Evolutionary conservation across 1,140 invertebrate species (phyloP), one percentile per base, ranked within the genome.

Genomic region (Dendroctonus ponderosae): DNA sequence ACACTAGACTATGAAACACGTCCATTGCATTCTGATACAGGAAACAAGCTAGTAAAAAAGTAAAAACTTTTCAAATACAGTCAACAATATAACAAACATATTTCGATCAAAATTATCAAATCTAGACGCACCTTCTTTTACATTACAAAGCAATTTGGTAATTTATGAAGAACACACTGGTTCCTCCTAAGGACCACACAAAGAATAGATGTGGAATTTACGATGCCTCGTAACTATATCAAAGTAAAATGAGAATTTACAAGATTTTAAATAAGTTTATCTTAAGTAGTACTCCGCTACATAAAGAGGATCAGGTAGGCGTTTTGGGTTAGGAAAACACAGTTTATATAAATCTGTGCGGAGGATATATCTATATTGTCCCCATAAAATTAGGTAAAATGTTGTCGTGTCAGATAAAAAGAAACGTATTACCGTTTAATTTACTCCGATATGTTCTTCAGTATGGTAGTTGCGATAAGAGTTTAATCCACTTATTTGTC

Each of bases 261-360:
- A 62, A 53, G 51, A 53, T 62, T 53, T 54, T 62, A 62, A 62
- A 62, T 62, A 62, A 62, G 61, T 62, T 14, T 62, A 62, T 62
- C 61, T 62, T 49, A 43, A 62, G 50, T 53, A 41, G n/a, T 15
- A 11, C 41, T 26, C 26, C 26, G 61, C 52, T 53, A 62, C 11
- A 11, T 62, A 53, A 52, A 62, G 38, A 15, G 26, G 40, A 43
- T n/a, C 40, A 62, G 50, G 61, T 62, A 62, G 61, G 61, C 61
- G 61, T 43, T 62, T 60, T 8, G 9, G 41, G 50, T n/a, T 8
- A 39, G 37, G 39, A 15, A 61, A 61, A 61, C 41, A 48, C 9
- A 61, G 26, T 12, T 38, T 61, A 46, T 61, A 15, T 61, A 61
- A 51, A 61, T 61, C 51, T 61, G 48, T 46, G 59, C 42, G 46